phyloP scores from a whole-genome alignment of 2,113 vertebrate species.

The Campylomormyrus numenius region DNA sequence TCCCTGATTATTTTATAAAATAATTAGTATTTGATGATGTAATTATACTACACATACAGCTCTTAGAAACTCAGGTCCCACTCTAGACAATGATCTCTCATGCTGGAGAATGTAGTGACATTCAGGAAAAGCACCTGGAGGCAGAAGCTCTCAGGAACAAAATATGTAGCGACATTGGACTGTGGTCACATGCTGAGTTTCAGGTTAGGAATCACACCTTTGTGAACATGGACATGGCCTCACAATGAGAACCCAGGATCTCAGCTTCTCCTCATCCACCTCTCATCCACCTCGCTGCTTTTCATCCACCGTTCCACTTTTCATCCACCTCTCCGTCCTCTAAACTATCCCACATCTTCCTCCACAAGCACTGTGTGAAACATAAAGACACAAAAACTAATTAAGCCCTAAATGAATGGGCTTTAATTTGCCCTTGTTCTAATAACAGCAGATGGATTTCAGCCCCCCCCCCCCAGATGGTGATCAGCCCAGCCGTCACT shows the following conservation, averaged over 20 bases:
- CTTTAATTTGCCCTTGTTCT: not conserved
- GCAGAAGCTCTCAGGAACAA: not conserved
- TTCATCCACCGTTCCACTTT: not conserved
- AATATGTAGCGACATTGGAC: not conserved
- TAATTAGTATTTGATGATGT: not conserved
- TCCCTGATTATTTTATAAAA: conserved; percentile 11
- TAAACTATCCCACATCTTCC: not conserved
- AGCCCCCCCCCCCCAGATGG: not conserved
- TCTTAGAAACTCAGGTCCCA: not conserved
- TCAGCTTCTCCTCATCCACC: not conserved
- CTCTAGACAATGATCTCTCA: not conserved
- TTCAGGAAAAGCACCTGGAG: not conserved
- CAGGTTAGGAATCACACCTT: not conserved
- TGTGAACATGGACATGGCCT: not conserved
- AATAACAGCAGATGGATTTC: not conserved
- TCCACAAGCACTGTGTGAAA: not conserved
- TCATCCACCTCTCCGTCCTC: not conserved
- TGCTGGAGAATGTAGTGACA: not conserved
- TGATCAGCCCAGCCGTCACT: not conserved
- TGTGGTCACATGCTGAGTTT: not conserved
- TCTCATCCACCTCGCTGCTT: no score
- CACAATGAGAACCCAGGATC: not conserved
- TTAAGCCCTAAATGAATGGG: not conserved
- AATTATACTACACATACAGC: not conserved
- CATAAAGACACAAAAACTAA: not conserved